phyloP scores from a whole-genome alignment of 2,797 vertebrate species.

The Coreius guichenoti region DNA sequence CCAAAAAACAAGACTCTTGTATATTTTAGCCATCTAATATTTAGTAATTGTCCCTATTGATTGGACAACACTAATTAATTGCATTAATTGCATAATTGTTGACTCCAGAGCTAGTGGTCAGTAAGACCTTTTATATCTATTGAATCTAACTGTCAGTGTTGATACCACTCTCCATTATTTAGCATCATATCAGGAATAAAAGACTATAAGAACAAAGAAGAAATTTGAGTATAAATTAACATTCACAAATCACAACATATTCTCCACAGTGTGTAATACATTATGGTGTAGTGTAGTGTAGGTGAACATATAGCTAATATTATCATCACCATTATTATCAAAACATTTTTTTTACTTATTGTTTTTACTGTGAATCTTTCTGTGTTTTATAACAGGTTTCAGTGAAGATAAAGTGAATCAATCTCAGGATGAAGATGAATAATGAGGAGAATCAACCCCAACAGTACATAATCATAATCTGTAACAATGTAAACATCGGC shows the following conservation, averaged over 20 bases:
- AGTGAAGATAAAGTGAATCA: background rate
- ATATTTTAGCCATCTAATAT: background rate
- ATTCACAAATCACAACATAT: background rate
- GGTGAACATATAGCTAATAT: background rate
- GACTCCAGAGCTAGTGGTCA: too few relatives aligned
- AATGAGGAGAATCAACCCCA: background rate
- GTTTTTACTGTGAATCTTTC: background rate
- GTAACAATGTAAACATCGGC: background rate
- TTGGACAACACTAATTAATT: too few relatives aligned
- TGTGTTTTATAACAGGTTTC: background rate
- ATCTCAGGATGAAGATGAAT: background rate
- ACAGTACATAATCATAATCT: background rate
- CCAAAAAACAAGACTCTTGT: too few relatives aligned
- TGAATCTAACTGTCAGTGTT: too few relatives aligned
- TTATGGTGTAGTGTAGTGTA: background rate
- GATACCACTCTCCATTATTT: background rate
- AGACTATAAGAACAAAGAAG: too few relatives aligned
- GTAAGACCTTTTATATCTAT: too few relatives aligned
- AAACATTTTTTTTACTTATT: background rate
- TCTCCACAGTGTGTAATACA: background rate
- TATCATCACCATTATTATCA: background rate
- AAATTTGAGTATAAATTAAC: too few relatives aligned
- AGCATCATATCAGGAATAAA: background rate
- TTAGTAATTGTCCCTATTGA: background rate
- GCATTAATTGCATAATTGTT: too few relatives aligned